Base-by-base conservation (phyloP, 2,888 invertebrate genomes). In the Cephus rjabovi region DNA sequence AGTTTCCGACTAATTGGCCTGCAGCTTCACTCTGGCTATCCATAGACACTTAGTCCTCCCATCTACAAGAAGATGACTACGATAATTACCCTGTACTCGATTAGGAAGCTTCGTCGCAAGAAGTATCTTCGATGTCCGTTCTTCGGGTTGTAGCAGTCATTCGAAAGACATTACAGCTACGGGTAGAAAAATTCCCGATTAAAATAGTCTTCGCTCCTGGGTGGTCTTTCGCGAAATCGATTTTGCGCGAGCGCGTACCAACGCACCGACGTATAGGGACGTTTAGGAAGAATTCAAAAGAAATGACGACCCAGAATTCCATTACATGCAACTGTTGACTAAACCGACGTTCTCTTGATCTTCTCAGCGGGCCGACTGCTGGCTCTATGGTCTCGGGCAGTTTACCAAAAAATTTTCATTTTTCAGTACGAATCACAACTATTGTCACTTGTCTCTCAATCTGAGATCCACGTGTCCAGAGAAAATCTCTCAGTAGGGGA, bases 401-500 rank as follows among this genome's bases (percentile, higher is more conserved):
- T 23, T 15, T 56, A 23, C 0, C 40, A 0, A 1, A 15, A 56
- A 56, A 56, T 23, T 56, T 56, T 9, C 23, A 56, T 56, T 56
- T 56, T 9, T 23, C 9, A 9, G 0, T 6, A 56, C 2, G 1
- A 15, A 1, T 40, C 40, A 40, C 1, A 23, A 6, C 6, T 40
- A 40, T 56, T 9, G 56, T 56, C 56, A 23, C 23, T 23, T 23
- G 9, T 23, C 56, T 56, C 56, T 56, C 56, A 1, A 56, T 23
- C 56, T 56, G 56, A 56, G 23, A 56, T 56, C 2, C 23, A 23
- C 9, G 9, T 56, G 6, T 23, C 23, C 56, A 56, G 9, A 56
- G 23, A 23, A 56, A 56, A 56, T 71, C 31, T 88, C 86, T 83
- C 83, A 79, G 82, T 81, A 84, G 83, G 84, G 82, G 85, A 85